Evolutionary conservation across 2,888 invertebrate genomes (phyloP).

Genomic region (Idaea biselata): DNA sequence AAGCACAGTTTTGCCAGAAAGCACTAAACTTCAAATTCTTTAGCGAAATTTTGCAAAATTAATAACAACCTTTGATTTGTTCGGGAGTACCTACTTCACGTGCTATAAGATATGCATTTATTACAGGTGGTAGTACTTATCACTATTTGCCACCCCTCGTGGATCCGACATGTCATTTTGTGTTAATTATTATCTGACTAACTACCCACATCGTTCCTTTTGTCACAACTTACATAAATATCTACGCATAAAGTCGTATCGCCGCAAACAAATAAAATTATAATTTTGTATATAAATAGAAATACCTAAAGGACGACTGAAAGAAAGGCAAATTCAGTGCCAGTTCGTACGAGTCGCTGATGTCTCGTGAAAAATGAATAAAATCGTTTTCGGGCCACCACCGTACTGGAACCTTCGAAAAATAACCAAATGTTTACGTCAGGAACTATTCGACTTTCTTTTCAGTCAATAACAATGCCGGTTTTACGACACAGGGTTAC

Average conservation of each 20-base stretch:
- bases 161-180: too few relatives aligned
- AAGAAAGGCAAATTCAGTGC: slow-evolving; percentile 71
- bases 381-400: slow-evolving; percentile 70
- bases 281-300: neutral
- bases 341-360: slow-evolving; percentile 73
- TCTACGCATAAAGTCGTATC: neutral
- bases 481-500: slow-evolving; percentile 12
- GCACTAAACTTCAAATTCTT: too few relatives aligned
- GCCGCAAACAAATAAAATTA: neutral
- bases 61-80: too few relatives aligned
- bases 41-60: too few relatives aligned
- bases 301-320: slow-evolving; percentile 33
- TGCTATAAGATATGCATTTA: too few relatives aligned
- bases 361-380: slow-evolving; percentile 74
- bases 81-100: too few relatives aligned
- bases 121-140: too few relatives aligned
- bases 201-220: neutral
- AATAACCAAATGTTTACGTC: slow-evolving; percentile 38
- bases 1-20: too few relatives aligned
- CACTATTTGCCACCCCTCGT: too few relatives aligned
- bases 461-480: slow-evolving; percentile 13
- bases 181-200: neutral
- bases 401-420: slow-evolving; percentile 47
- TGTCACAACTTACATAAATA: neutral
- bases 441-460: slow-evolving; percentile 14